Percentiles rank a stretch among this genome's conserved stretches.
phyloP scores from a whole-genome alignment of 2,113 vertebrate genomes.

The Paedocypris sp. region DNA sequence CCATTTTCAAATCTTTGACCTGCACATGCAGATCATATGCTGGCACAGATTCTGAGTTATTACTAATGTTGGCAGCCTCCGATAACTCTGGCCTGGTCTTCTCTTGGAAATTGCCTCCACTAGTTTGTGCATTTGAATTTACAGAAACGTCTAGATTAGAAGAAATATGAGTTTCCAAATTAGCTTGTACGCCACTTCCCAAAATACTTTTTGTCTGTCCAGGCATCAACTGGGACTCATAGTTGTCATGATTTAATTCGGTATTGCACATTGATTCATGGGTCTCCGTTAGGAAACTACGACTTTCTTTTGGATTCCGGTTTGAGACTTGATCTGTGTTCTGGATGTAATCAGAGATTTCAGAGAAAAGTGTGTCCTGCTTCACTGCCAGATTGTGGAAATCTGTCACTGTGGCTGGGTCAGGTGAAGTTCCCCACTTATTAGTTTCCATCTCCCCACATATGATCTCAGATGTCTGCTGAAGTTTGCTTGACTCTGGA shows the following conservation, averaged over 20 bases:
- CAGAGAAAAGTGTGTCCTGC: background rate
- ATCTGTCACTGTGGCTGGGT: background rate
- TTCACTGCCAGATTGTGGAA: background rate
- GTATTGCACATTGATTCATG: background rate
- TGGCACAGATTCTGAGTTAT: background rate
- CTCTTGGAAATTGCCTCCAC: too few relatives aligned
- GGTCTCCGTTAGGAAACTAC: background rate
- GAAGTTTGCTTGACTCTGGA: background rate
- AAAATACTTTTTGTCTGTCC: slow-evolving; percentile 14
- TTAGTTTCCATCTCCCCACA: background rate
- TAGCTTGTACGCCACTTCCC: slow-evolving; percentile 19
- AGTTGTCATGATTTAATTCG: background rate
- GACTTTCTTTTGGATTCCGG: background rate
- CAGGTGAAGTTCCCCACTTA: background rate
- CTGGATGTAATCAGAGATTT: background rate
- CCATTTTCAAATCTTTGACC: background rate
- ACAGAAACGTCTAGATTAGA: too few relatives aligned
- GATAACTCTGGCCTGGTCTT: background rate
- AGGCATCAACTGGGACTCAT: background rate
- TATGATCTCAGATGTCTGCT: background rate
- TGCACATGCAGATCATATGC: background rate
- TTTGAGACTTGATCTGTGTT: background rate
- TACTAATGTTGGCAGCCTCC: background rate
- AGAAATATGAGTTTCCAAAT: background rate
- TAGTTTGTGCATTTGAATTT: too few relatives aligned